Evolutionary conservation across 2,888 invertebrate genomes (phyloP), one percentile per base, ranked within the genome.

Genomic region (Amblyjoppa fuscipennis): DNA sequence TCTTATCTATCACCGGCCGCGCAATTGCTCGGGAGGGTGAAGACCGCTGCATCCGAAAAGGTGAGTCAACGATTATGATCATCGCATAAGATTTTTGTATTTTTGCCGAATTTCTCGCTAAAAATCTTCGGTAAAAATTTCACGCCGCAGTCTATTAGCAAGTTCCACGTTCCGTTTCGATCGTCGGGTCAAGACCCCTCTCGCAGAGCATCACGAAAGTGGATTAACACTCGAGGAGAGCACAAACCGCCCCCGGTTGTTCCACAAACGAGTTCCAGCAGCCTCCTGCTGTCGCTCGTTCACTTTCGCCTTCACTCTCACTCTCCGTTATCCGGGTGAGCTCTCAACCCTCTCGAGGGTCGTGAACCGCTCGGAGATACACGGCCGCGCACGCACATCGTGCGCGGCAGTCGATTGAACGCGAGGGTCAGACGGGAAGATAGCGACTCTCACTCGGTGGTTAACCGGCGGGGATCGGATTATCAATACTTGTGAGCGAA

Each of bases 1-100:
- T 95, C 95, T 86, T 97, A 96, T 93, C 95, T 96, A 91, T 94
- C 95, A 81, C 96, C 96, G 87, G 96, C 96, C 69, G 94, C 96
- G 25, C 94, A 94, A 89, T 95, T 96, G 84, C 95, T 96, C 82
- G 94, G 94, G 86, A 93, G 94, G 90, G 94, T 96, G 88, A 96
- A 96, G 94, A 89, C 87, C 49, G 87, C 88, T 69, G 91, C 92
- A 73, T 89, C 90, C 76, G 91, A 93, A 90, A 92, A 89, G 90
- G 93, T 93, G 84, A 93, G 92, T 91, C 28, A 16, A 20, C 53
- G 20, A 56, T 59, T 4, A 11, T 3, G 25, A 51, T 0, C 0
- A 3, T 53, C 53, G 20, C n/a, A 4, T 53, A 0, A 53, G 9
- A 53, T 53, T 51, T 53, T 51, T n/a, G 0, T 5, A 11, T 56